Conservation (phyloP, 2,113 vertebrate genomes). For the Chaetura pelagica region DNA sequence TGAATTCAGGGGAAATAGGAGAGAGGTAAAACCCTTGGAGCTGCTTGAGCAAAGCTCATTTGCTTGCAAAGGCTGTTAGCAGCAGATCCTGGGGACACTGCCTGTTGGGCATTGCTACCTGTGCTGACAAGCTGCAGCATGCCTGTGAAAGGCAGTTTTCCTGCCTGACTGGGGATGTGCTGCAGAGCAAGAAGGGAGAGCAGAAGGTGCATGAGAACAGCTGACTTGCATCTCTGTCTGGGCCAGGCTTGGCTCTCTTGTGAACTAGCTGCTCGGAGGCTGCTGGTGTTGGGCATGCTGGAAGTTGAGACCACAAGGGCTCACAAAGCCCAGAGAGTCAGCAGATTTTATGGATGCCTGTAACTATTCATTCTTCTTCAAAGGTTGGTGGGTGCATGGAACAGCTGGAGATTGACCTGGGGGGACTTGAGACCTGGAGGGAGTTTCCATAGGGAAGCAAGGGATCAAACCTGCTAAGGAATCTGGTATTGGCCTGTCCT, state of each 20-base stretch:
- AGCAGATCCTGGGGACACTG: background rate
- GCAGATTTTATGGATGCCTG: background rate
- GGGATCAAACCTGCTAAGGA: background rate
- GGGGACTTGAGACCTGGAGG: background rate
- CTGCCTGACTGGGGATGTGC: background rate
- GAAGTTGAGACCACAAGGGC: background rate
- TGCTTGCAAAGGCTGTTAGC: background rate
- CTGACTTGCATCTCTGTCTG: background rate
- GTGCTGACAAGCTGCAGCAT: background rate
- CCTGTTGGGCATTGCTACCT: background rate
- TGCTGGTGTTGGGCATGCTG: background rate
- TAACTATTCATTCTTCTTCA: background rate
- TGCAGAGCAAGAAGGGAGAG: background rate
- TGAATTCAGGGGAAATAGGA: background rate
- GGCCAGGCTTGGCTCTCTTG: background rate
- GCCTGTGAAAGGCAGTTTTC: background rate
- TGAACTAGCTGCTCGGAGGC: rapidly evolving
- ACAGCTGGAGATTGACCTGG: background rate
- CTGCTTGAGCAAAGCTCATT: background rate
- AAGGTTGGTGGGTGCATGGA: background rate
- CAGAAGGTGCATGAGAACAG: background rate
- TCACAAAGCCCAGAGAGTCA: background rate
- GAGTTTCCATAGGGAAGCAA: background rate
- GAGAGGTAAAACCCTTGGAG: background rate
- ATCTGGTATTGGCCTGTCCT: background rate